Conservation (phyloP, 2,113 vertebrate genomes). For the Corvus hawaiiensis region DNA sequence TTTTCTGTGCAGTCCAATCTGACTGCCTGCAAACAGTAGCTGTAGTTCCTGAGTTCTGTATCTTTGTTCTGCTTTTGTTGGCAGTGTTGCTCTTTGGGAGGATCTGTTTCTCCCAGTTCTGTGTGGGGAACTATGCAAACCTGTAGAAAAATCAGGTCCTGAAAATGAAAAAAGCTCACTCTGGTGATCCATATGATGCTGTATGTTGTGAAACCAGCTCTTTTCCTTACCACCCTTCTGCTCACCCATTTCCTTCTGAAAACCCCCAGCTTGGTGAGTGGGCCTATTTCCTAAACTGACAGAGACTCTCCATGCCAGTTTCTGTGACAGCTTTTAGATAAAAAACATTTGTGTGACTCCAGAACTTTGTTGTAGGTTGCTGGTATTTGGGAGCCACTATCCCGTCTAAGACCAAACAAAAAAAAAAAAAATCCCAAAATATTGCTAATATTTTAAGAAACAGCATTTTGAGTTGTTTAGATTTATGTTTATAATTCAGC, state of each 20-base stretch:
- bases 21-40: not conserved
- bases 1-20: not conserved
- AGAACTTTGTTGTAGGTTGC: not conserved
- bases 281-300: not conserved
- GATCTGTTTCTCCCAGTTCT: not conserved
- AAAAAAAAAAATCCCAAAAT: not conserved
- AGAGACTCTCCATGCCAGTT: not conserved
- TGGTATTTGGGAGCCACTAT: not conserved
- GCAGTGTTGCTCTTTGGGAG: not conserved
- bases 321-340: not conserved
- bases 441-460: not conserved
- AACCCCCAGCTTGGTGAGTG: not conserved
- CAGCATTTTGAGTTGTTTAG: not conserved
- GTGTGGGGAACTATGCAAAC: not conserved
- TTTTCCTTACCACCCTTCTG: not conserved
- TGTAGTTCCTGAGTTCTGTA: not conserved
- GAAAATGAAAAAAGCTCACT: not conserved
- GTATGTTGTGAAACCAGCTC: not conserved
- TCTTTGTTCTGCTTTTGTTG: not conserved
- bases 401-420: not conserved
- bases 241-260: not conserved
- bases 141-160: not conserved
- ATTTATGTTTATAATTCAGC: not conserved
- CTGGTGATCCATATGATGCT: not conserved
- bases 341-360: not conserved